A percentile compares a stretch with the other conserved stretches of the same genome.
These are phyloP conservation scores for Nasonia longicornis DNA, from an alignment of 1,140 invertebrate species.

Conservation along the genomic window DNA sequence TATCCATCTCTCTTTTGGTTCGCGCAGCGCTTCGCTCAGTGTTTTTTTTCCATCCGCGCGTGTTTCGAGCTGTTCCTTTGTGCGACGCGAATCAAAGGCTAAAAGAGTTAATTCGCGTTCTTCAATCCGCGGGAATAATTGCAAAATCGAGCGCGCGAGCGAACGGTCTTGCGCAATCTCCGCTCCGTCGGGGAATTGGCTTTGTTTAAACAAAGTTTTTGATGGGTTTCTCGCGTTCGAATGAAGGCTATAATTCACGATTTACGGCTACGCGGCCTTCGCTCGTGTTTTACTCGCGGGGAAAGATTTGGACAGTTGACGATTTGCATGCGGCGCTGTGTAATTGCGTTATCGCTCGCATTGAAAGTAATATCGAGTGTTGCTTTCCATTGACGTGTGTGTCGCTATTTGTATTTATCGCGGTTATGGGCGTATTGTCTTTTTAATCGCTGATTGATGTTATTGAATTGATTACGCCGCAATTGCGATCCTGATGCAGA, in stretches of 20 bases:
- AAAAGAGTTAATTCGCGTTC: neutral
- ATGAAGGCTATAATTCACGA: neutral
- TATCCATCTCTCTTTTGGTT: neutral
- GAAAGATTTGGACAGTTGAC: no score
- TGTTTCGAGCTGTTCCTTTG: neutral
- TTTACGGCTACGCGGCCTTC: neutral
- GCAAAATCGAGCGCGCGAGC: neutral
- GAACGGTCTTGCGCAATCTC: neutral
- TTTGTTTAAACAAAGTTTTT: neutral
- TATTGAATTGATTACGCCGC: neutral
- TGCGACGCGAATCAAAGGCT: constrained; percentile 4
- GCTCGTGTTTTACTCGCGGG: no score
- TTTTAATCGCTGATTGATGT: neutral
- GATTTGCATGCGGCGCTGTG: no score
- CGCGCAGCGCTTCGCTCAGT: constrained; percentile 11
- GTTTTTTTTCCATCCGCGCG: neutral
- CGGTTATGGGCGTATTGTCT: no score
- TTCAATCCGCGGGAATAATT: neutral
- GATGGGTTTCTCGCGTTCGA: neutral
- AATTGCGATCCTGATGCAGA: neutral
- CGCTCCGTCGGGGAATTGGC: neutral
- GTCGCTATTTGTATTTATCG: neutral
- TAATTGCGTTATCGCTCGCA: no score
- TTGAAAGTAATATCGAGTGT: neutral
- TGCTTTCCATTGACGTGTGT: neutral